These are phyloP conservation scores for Eristalis arbustorum DNA, from an alignment of 2,888 invertebrate genomes.

Conservation along the genomic window DNA sequence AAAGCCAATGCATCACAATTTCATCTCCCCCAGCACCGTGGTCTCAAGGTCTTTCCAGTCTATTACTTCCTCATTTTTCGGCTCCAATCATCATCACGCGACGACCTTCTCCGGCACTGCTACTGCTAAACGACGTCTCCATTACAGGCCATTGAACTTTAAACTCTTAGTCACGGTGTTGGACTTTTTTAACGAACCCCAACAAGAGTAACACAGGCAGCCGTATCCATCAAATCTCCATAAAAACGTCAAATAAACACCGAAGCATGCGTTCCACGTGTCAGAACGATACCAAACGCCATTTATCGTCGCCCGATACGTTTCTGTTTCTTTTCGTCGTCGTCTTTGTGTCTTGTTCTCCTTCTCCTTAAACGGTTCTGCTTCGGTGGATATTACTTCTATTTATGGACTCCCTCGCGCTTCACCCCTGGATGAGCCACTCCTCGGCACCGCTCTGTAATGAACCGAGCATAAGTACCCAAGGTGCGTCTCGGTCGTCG, in stretches of 20 bases:
- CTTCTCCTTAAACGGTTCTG: slow-evolving; percentile 27
- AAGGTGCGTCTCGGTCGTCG: slow-evolving; percentile 39
- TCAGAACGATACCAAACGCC: slow-evolving; percentile 52
- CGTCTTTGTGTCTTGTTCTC: neutral
- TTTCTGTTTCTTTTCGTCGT: neutral
- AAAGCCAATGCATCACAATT: neutral
- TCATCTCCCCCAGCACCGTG: neutral
- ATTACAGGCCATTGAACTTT: slow-evolving; percentile 63
- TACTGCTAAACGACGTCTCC: slow-evolving; percentile 46
- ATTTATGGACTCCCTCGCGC: slow-evolving; percentile 60
- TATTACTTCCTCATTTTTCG: slow-evolving; percentile 25
- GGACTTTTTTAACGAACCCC: slow-evolving; percentile 55
- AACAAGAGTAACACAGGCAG: slow-evolving; percentile 39
- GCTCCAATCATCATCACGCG: slow-evolving; percentile 27
- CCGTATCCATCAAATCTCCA: slow-evolving; percentile 61
- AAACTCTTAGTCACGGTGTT: slow-evolving; percentile 55
- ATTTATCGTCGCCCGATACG: slow-evolving; percentile 26
- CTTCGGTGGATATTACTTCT: slow-evolving; percentile 55
- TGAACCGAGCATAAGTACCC: slow-evolving; percentile 42
- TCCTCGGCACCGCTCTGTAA: slow-evolving; percentile 20
- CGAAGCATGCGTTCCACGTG: slow-evolving; percentile 60
- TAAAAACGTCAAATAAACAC: slow-evolving; percentile 58
- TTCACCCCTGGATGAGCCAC: slow-evolving; percentile 52
- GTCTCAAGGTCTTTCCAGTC: slow-evolving; percentile 40
- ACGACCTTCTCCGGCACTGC: slow-evolving; percentile 22